A percentile compares a stretch with the other conserved stretches of the same genome.
Evolutionary conservation across 2,797 vertebrate genomes (phyloP).

Genomic region (Bovichtus diacanthus): DNA sequence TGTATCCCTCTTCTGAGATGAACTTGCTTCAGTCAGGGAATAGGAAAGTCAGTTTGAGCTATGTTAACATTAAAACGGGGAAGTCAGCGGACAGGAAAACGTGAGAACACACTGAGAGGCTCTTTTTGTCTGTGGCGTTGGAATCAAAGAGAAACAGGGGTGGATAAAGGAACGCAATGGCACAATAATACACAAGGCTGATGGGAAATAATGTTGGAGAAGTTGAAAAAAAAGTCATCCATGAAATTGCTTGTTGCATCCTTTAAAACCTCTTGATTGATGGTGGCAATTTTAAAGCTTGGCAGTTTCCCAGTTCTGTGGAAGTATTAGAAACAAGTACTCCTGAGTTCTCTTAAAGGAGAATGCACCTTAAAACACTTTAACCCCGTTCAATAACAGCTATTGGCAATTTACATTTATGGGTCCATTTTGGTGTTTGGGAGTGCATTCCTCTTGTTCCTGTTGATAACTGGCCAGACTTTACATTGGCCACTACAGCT

Average conservation of each 20-base stretch:
- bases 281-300: conserved; percentile 84
- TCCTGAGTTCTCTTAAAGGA: conserved; percentile 53
- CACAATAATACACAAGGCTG: conserved; percentile 57
- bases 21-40: conserved; percentile 37
- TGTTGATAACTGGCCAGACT: conserved; percentile 22
- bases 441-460: conserved; percentile 22
- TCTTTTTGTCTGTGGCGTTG: conserved; percentile 38
- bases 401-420: conserved; percentile 48
- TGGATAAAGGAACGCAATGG: conserved; percentile 22
- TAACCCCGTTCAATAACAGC: conserved; percentile 59
- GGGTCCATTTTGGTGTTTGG: conserved; percentile 27
- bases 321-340: conserved; percentile 71
- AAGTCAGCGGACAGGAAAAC: conserved; percentile 60
- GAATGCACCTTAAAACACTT: conserved; percentile 57
- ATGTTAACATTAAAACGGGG: conserved; percentile 49
- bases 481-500: conserved; percentile 8
- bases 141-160: conserved; percentile 47
- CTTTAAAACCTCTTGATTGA: conserved; percentile 80
- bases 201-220: conserved; percentile 75
- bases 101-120: conserved; percentile 36
- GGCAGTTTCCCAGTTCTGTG: conserved; percentile 69
- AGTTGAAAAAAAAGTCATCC: conserved; percentile 75
- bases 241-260: conserved; percentile 79
- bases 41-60: conserved; percentile 52
- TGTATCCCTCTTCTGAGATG: conserved; percentile 55